phyloP scores from a whole-genome alignment of 2,888 invertebrate species.

The Stramonita haemastoma region DNA sequence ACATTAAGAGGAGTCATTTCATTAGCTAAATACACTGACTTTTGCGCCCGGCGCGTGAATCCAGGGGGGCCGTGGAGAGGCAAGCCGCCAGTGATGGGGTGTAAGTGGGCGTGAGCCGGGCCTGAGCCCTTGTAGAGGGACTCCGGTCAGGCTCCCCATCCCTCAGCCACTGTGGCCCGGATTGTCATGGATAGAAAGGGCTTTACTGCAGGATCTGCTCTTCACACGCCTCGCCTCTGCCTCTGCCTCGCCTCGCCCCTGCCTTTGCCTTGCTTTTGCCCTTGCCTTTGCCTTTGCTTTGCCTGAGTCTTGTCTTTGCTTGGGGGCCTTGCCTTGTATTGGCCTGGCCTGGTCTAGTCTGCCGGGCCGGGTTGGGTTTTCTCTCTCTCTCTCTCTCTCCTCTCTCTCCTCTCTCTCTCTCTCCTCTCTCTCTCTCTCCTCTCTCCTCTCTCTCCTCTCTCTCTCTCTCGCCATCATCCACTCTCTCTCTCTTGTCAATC shows the following conservation, averaged over 20 bases:
- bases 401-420: neutral
- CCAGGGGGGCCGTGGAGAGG: neutral
- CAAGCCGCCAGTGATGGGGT: constrained; percentile 19
- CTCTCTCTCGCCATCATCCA: neutral
- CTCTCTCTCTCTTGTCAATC: neutral
- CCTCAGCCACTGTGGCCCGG: constrained; percentile 29
- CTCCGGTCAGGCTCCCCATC: constrained; percentile 33
- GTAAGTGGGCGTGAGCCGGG: constrained; percentile 24
- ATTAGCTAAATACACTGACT: constrained; percentile 45
- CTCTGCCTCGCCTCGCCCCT: neutral
- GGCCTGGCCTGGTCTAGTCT: too few species aligned
- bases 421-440: neutral
- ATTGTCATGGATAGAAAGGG: constrained; percentile 19
- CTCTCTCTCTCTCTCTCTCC: constrained; percentile 6
- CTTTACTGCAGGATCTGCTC: constrained; percentile 22
- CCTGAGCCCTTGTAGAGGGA: constrained; percentile 9
- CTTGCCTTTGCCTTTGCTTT: too few species aligned
- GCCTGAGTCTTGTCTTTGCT: too few species aligned
- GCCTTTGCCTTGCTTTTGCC: too few species aligned
- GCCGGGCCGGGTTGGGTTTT: neutral
- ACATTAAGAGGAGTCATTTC: constrained; percentile 50
- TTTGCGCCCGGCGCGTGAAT: constrained; percentile 18
- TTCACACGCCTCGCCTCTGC: neutral
- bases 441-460: neutral
- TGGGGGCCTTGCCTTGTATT: too few species aligned